Evolutionary conservation across 2,797 vertebrate genomes (phyloP).

Genomic region (Anguilla marmorata): DNA sequence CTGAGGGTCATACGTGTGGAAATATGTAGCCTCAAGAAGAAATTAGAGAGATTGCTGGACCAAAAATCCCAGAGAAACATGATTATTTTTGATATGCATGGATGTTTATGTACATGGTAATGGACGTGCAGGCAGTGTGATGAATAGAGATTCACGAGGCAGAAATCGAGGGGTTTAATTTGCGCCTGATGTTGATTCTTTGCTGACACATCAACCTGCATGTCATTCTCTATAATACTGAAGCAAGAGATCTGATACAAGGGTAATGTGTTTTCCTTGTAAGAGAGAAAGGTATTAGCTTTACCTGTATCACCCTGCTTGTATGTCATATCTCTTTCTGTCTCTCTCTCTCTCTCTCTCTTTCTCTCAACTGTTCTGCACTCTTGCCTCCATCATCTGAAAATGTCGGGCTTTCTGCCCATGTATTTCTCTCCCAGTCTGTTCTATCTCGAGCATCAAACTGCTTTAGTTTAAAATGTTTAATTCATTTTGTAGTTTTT

Average conservation of each 20-base stretch:
- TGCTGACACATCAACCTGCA: constrained; percentile 30
- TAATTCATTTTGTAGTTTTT: constrained; percentile 38
- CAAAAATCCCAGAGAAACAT: neutral
- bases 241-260: constrained; percentile 16
- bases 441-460: constrained; percentile 5
- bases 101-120: constrained; percentile 31
- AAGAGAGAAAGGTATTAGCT: constrained; percentile 13
- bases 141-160: constrained; percentile 28
- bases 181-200: constrained; percentile 17
- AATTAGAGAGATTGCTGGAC: constrained; percentile 14
- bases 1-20: constrained; percentile 17
- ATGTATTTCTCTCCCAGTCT: neutral
- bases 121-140: constrained; percentile 24
- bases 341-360: neutral
- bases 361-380: neutral
- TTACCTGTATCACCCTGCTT: neutral
- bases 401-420: constrained; percentile 15
- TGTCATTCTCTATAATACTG: constrained; percentile 8
- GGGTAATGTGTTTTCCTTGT: constrained; percentile 19
- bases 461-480: constrained; percentile 29
- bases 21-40: constrained; percentile 18
- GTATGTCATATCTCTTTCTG: neutral
- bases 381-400: constrained; percentile 3
- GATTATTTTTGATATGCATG: constrained; percentile 2
- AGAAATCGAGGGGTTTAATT: constrained; percentile 30